Percentiles rank a stretch among this genome's conserved stretches.
These are phyloP conservation scores for Lampris incognitus DNA, from an alignment of 2,113 vertebrate species.

Conservation along the genomic window DNA sequence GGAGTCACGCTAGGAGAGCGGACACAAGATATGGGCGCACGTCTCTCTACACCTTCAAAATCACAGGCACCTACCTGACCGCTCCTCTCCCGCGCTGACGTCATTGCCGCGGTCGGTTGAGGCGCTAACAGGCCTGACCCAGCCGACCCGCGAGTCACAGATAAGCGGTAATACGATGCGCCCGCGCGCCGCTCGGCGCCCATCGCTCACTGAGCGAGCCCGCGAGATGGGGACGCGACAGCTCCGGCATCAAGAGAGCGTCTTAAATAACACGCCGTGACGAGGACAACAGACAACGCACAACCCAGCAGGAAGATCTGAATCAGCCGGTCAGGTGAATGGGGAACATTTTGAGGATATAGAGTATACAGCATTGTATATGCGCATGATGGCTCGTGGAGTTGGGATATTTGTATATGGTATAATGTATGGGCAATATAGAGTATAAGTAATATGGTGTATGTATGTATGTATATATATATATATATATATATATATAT, in stretches of 20 bases:
- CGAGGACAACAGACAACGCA: constrained; percentile 25
- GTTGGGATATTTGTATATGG: no score
- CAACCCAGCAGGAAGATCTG: constrained; percentile 25
- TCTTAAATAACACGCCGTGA: constrained; percentile 73
- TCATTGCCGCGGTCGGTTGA: background rate
- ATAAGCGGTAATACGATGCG: constrained; percentile 54
- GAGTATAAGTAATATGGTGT: no score
- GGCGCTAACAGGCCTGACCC: constrained; percentile 50
- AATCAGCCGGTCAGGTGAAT: constrained; percentile 32
- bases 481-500: no score
- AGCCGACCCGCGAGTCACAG: constrained; percentile 23
- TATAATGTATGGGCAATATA: no score
- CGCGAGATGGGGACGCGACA: constrained; percentile 51
- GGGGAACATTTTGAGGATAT: constrained; percentile 32
- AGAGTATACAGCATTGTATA: background rate
- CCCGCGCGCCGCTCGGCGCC: constrained; percentile 38
- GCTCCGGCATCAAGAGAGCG: constrained; percentile 54
- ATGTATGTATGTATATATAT: no score
- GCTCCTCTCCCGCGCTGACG: background rate
- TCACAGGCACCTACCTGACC: constrained; percentile 1
- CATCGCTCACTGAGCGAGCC: constrained; percentile 53
- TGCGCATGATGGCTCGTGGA: no score
- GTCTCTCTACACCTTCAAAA: background rate
- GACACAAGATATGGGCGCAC: constrained; percentile 1
- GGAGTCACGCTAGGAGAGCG: background rate